phyloP scores from a whole-genome alignment of 2,797 vertebrate genomes.

The Gymnopithys bicolor region DNA sequence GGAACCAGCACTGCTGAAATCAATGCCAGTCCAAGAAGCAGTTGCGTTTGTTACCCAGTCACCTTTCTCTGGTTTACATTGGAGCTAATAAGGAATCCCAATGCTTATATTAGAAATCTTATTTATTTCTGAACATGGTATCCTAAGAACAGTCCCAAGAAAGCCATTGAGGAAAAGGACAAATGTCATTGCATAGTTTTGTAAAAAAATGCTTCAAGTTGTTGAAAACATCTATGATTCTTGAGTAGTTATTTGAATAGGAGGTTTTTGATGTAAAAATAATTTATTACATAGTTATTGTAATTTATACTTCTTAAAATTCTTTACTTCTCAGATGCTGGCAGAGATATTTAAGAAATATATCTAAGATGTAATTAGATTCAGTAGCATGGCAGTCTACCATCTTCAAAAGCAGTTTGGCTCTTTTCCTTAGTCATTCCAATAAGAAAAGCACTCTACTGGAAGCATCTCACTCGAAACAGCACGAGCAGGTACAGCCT shows the following conservation, averaged over 20 bases:
- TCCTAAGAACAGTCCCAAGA: background rate
- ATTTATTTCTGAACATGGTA: background rate
- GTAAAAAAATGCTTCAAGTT: background rate
- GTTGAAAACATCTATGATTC: background rate
- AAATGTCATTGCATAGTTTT: background rate
- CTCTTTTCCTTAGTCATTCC: background rate
- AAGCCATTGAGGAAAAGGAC: background rate
- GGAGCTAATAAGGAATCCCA: background rate
- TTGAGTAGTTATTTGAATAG: background rate
- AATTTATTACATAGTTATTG: background rate
- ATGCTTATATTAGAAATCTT: background rate
- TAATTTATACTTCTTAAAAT: background rate
- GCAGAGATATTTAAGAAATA: background rate
- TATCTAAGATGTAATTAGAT: background rate
- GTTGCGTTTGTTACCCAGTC: background rate
- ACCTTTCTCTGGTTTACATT: background rate
- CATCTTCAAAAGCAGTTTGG: background rate
- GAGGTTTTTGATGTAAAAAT: background rate
- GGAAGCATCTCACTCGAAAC: background rate
- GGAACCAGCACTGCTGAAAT: background rate
- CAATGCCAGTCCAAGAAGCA: background rate
- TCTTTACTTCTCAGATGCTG: background rate
- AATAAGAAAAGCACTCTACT: conserved; percentile 20
- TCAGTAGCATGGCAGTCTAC: background rate
- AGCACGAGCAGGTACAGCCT: background rate